Conservation (phyloP, 92 coral and sea anemone species). For the Parazoanthus atlanticus region DNA sequence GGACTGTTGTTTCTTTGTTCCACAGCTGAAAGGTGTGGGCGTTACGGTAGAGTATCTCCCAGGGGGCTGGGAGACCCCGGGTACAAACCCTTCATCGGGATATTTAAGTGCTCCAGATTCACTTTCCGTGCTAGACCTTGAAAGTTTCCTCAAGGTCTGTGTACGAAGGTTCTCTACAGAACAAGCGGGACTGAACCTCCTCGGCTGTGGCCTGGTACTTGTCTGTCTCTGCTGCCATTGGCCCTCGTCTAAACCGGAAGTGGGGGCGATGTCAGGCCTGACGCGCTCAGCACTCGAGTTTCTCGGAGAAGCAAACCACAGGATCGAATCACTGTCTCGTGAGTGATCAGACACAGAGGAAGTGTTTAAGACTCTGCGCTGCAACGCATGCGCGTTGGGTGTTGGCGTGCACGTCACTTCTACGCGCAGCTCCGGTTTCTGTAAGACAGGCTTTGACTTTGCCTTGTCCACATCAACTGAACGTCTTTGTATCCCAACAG, state of each 20-base stretch:
- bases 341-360: not conserved
- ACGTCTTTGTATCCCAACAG: not conserved
- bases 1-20: not conserved
- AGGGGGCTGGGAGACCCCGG: not conserved
- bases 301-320: not conserved
- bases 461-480: not conserved
- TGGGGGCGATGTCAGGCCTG: not conserved
- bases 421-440: not conserved
- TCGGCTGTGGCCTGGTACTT: slow-evolving; percentile 6
- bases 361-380: slow-evolving; percentile 9
- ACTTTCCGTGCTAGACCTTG: not conserved
- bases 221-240: not conserved
- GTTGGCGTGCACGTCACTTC: not conserved
- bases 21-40: not conserved
- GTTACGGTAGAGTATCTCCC: not conserved
- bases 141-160: slow-evolving; percentile 35
- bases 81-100: not conserved
- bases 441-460: not conserved
- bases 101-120: not conserved
- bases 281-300: not conserved
- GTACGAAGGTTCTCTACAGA: slow-evolving; percentile 23
- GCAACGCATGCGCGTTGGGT: not conserved
- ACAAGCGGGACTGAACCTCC: slow-evolving; percentile 11
- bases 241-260: not conserved
- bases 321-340: not conserved